Percentiles rank a stretch among this genome's conserved stretches.
Evolutionary conservation across 2,888 invertebrate species (phyloP).

Genomic region (Geophilus truncorum): DNA sequence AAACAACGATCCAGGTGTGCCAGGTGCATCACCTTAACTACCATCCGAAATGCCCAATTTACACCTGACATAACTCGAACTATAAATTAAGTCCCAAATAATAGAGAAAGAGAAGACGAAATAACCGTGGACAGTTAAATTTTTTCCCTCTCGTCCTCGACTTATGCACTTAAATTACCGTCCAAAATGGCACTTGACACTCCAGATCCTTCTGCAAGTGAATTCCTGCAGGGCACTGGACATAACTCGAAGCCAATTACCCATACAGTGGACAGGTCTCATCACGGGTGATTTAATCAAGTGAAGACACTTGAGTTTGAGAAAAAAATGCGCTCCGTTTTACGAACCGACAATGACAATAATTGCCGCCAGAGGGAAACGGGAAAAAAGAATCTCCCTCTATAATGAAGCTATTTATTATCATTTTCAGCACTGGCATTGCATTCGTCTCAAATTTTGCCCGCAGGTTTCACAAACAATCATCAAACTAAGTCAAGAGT

Average conservation of each 20-base stretch:
- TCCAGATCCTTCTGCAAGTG: neutral
- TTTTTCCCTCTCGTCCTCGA: neutral
- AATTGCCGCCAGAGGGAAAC: neutral
- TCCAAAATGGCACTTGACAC: neutral
- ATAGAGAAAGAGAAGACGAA: neutral
- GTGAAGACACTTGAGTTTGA: neutral
- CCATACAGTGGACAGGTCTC: neutral
- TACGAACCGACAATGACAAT: neutral
- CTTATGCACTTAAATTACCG: neutral
- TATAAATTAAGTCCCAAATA: neutral
- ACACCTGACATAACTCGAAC: neutral
- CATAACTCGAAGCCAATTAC: neutral
- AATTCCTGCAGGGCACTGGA: neutral
- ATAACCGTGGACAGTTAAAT: neutral
- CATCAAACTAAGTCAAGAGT: neutral
- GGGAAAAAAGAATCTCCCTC: neutral
- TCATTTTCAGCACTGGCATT: neutral
- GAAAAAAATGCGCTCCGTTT: neutral
- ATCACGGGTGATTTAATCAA: neutral
- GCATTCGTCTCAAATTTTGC: neutral
- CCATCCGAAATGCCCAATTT: neutral
- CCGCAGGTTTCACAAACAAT: neutral
- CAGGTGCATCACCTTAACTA: neutral
- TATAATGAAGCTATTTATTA: neutral
- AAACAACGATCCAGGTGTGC: neutral